phyloP scores from a whole-genome alignment of 1,140 invertebrate genomes.

The Triops cancriformis region DNA sequence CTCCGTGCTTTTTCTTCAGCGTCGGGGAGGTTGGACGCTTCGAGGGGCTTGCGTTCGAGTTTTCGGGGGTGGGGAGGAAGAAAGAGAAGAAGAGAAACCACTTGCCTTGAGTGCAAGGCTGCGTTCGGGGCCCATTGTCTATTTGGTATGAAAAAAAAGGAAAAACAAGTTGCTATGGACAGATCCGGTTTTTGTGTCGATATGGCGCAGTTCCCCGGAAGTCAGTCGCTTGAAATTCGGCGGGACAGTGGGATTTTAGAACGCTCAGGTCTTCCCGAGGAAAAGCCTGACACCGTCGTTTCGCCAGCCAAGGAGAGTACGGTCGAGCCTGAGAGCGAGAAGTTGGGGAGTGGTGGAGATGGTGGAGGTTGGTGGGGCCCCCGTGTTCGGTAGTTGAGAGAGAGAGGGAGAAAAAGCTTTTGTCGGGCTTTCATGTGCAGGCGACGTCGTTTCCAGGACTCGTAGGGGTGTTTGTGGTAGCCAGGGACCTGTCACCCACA shows the following conservation, averaged over 20 bases:
- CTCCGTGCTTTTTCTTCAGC: background rate
- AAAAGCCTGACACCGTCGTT: too few relatives aligned
- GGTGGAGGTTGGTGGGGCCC: background rate
- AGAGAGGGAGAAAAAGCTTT: background rate
- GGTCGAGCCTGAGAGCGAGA: too few relatives aligned
- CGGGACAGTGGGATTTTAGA: background rate
- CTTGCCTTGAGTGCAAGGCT: constrained; percentile 9
- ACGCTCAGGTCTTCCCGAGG: too few relatives aligned
- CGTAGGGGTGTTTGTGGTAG: constrained; percentile 11
- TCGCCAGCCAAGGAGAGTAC: too few relatives aligned
- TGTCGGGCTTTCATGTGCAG: constrained; percentile 9
- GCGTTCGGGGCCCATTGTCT: constrained; percentile 8
- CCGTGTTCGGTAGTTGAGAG: background rate
- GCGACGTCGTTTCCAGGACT: constrained; percentile 12
- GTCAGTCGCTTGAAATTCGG: background rate
- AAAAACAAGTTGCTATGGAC: background rate
- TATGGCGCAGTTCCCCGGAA: background rate
- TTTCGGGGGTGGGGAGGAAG: background rate
- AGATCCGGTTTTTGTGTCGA: background rate
- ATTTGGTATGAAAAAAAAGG: background rate
- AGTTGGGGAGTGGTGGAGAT: background rate
- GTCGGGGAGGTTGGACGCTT: background rate
- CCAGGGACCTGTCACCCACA: constrained; percentile 7
- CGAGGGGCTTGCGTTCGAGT: background rate
- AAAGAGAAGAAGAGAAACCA: constrained; percentile 9